Conservation (phyloP, 2,113 vertebrate species). For the Saguinus midas region DNA sequence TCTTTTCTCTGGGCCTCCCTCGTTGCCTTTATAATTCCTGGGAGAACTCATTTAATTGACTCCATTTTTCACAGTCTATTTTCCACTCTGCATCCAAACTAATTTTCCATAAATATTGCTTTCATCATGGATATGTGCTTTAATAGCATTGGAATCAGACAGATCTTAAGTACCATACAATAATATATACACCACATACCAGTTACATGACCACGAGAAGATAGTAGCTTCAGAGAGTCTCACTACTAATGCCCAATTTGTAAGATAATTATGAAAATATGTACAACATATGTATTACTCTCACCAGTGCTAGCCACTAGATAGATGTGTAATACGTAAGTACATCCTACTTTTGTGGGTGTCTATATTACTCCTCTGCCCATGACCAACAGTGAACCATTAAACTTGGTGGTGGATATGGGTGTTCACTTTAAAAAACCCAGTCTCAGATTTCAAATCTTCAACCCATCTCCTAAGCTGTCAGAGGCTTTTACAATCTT, state of each 20-base stretch:
- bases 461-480: neutral
- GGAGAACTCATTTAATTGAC: neutral
- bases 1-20: neutral
- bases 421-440: neutral
- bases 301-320: neutral
- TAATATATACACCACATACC: neutral
- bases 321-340: neutral
- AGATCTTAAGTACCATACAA: neutral
- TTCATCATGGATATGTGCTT: neutral
- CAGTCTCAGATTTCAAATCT: neutral
- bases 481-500: neutral
- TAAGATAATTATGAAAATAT: neutral
- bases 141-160: neutral
- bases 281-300: neutral
- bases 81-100: neutral
- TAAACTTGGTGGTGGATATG: neutral
- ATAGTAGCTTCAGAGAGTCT: neutral
- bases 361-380: neutral
- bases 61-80: neutral
- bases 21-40: neutral
- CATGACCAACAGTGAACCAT: neutral
- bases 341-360: neutral
- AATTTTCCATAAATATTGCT: neutral
- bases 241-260: neutral
- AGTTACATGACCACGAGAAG: neutral